phyloP scores from a whole-genome alignment of 2,797 vertebrate species.

The Lepus oiostolus region DNA sequence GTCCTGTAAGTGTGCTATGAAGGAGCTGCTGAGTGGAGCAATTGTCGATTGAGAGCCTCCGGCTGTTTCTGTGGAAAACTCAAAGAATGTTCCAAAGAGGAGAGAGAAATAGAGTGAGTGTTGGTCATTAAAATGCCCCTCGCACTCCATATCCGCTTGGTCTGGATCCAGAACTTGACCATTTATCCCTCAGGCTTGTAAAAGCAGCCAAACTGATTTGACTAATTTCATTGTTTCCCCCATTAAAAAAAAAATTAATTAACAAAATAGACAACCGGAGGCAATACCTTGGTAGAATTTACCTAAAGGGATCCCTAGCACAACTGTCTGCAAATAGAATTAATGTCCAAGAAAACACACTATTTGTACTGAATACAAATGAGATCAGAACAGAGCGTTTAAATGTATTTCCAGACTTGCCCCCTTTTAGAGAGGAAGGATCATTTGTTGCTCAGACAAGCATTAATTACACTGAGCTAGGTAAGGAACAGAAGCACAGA shows the following conservation, averaged over 20 bases:
- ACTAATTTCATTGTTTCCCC: conserved; percentile 17
- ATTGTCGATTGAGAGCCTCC: neutral
- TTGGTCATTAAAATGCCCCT: neutral
- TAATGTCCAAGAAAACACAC: conserved; percentile 59
- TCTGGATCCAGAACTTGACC: conserved; percentile 24
- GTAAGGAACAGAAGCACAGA: neutral
- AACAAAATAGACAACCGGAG: neutral
- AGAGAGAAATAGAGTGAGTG: neutral
- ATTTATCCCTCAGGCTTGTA: conserved; percentile 51
- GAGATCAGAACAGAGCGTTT: conserved; percentile 47
- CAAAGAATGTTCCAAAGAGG: conserved; percentile 25
- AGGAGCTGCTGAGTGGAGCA: conserved; percentile 47
- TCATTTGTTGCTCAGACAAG: conserved; percentile 49
- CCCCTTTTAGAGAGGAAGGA: neutral
- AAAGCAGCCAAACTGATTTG: conserved; percentile 49
- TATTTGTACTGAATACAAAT: conserved; percentile 66
- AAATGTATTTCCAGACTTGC: neutral
- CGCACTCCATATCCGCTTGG: neutral
- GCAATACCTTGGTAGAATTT: conserved; percentile 40
- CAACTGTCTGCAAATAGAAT: conserved; percentile 65
- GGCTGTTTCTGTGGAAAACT: conserved; percentile 58
- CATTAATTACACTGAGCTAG: neutral
- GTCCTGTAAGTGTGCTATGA: conserved; percentile 39
- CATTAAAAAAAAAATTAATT: neutral
- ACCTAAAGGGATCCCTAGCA: neutral